phyloP scores from a whole-genome alignment of 1,140 invertebrate genomes.

The Drosophila erecta region DNA sequence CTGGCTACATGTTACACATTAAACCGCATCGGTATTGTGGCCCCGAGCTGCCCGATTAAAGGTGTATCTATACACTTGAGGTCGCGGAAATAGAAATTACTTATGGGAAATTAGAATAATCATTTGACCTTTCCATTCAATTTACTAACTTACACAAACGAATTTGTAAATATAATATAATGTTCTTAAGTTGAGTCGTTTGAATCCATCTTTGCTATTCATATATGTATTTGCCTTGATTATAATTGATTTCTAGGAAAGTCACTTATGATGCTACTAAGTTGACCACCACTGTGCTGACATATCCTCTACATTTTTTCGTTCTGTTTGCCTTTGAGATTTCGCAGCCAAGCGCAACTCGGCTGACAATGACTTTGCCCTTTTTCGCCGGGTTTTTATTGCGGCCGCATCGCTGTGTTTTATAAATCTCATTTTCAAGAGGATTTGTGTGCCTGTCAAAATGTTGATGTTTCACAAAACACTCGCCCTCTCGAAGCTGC shows the following conservation, averaged over 20 bases:
- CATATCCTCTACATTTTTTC: slow-evolving; percentile 43
- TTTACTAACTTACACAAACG: too few relatives aligned
- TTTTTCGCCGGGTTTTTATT: slow-evolving; percentile 54
- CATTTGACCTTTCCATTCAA: too few relatives aligned
- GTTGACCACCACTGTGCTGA: slow-evolving; percentile 7
- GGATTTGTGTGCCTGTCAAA: slow-evolving; percentile 82
- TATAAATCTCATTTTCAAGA: slow-evolving; percentile 82
- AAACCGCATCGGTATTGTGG: slow-evolving; percentile 42
- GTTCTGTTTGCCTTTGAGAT: slow-evolving; percentile 73
- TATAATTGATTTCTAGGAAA: background rate
- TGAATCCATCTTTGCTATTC: too few relatives aligned
- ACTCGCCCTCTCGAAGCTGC: slow-evolving; percentile 52
- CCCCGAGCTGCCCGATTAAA: slow-evolving; percentile 2
- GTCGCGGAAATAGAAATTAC: background rate
- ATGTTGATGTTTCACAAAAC: slow-evolving; percentile 83
- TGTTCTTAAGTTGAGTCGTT: too few relatives aligned
- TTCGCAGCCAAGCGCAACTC: slow-evolving; percentile 75
- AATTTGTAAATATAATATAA: too few relatives aligned
- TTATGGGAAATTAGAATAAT: background rate
- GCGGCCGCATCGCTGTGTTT: slow-evolving; percentile 63
- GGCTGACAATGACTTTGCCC: slow-evolving; percentile 76
- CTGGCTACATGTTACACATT: slow-evolving; percentile 80
- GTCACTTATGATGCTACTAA: background rate
- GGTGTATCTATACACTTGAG: background rate
- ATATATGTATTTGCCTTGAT: background rate